These are phyloP conservation scores for Mallotus villosus DNA, from an alignment of 2,797 vertebrate species.

Conservation along the genomic window DNA sequence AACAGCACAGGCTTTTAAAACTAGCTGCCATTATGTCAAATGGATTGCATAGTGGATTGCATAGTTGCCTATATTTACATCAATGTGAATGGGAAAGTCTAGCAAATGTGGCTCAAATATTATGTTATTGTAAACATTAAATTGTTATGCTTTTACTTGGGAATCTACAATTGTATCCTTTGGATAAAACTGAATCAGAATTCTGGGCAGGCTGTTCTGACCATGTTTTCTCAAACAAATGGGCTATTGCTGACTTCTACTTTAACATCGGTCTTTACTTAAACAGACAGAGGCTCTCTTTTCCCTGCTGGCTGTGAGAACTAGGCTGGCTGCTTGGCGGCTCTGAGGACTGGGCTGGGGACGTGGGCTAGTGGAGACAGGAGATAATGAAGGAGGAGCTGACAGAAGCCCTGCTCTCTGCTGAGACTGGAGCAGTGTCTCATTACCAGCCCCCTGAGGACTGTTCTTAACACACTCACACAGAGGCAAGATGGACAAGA, in stretches of 20 bases:
- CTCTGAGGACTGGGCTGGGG: too few species aligned
- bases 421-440: background rate
- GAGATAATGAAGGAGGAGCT: background rate
- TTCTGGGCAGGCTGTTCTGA: background rate
- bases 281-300: too few species aligned
- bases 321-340: background rate
- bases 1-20: too few species aligned
- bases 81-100: background rate
- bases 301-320: background rate
- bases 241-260: background rate
- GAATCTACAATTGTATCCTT: too few species aligned
- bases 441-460: background rate
- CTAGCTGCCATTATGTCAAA: too few species aligned
- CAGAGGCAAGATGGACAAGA: background rate
- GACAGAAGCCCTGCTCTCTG: conserved; percentile 6
- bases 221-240: background rate
- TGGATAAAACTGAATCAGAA: background rate
- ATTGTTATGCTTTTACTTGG: too few species aligned
- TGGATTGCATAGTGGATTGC: background rate
- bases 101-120: too few species aligned
- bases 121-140: too few species aligned
- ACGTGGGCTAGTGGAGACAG: conserved; percentile 18
- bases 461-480: background rate
- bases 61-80: background rate
- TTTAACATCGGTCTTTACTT: too few species aligned